Evolutionary conservation across 37 sponge, comb jelly and placozoan species (phyloP), one percentile per base, ranked within the genome.

Genomic region (Axinella damicornis): DNA sequence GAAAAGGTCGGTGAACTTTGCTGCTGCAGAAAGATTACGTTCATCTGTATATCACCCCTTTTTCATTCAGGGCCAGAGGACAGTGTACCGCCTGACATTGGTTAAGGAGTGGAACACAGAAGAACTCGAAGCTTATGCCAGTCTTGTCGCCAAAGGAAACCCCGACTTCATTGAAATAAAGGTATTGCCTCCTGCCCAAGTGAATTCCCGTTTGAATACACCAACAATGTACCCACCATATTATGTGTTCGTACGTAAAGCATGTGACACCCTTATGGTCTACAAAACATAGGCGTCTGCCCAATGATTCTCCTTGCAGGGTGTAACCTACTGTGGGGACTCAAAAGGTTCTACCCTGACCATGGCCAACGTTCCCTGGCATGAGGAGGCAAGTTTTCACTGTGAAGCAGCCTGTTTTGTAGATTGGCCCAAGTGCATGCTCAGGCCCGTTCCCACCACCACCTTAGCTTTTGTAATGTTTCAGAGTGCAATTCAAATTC

Each of bases 141-240:
- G 59, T 34, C 86, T 97, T 32, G 95, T 97, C 35, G 28, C 82
- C 22, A 78, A 38, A 35, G 98, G 98, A 11, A 84, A 88, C 39
- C 98, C 98, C 0, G 98, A 97, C 84, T 97, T 97, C 75, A 97
- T 97, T 78, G 98, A 97, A 63, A 86, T 97, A 36, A 97, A 96
- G 86, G 95, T 94, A 32, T 39, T 27, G 18, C 22, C 0, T 2
- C 14, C 22, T 1, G 74, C 6, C 46, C n/a, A n/a, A n/a, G n/a
- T n/a, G n/a, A n/a, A n/a, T n/a, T n/a, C n/a, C n/a, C n/a, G n/a
- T n/a, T n/a, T n/a, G n/a, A n/a, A n/a, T n/a, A n/a, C n/a, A n/a
- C n/a, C n/a, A n/a, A n/a, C n/a, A n/a, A n/a, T n/a, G n/a, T n/a
- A n/a, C n/a, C n/a, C n/a, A n/a, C n/a, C n/a, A n/a, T n/a, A n/a